A percentile compares a stretch with the other conserved stretches of the same genome.
These are phyloP conservation scores for Semibalanus balanoides DNA, from an alignment of 1,140 invertebrate genomes.

Conservation along the genomic window DNA sequence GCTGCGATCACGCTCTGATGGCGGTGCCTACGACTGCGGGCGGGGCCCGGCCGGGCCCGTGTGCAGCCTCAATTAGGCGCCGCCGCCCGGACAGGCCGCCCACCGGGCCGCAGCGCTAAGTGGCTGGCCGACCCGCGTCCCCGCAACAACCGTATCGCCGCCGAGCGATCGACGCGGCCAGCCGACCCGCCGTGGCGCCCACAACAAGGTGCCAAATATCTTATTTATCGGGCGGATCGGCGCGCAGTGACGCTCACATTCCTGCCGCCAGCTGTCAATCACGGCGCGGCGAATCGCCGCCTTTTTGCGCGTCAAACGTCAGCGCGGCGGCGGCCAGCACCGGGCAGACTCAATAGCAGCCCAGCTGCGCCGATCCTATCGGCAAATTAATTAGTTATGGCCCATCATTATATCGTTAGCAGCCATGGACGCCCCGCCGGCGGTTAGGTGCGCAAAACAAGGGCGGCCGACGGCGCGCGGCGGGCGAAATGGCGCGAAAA, in stretches of 20 bases:
- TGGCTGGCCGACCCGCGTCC: neutral
- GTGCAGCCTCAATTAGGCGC: neutral
- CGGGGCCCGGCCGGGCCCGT: too few species aligned
- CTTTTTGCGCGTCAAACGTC: neutral
- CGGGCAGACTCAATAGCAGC: neutral
- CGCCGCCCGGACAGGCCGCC: too few species aligned
- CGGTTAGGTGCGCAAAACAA: neutral
- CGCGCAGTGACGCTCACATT: neutral
- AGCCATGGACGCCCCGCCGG: neutral
- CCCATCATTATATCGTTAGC: neutral
- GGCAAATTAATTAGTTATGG: neutral
- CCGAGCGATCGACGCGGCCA: neutral
- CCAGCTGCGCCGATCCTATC: neutral
- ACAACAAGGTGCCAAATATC: neutral
- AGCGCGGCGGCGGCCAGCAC: neutral
- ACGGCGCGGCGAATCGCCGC: neutral
- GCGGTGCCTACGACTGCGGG: too few species aligned
- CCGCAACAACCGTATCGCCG: neutral
- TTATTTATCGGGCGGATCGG: neutral
- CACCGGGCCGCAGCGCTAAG: neutral
- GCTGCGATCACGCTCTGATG: neutral
- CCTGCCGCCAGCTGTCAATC: neutral
- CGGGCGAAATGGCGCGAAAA: neutral
- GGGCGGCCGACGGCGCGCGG: too few species aligned
- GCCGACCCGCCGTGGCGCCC: neutral